Conservation (phyloP, 2,888 invertebrate genomes). For the Calliphora vomitoria region DNA sequence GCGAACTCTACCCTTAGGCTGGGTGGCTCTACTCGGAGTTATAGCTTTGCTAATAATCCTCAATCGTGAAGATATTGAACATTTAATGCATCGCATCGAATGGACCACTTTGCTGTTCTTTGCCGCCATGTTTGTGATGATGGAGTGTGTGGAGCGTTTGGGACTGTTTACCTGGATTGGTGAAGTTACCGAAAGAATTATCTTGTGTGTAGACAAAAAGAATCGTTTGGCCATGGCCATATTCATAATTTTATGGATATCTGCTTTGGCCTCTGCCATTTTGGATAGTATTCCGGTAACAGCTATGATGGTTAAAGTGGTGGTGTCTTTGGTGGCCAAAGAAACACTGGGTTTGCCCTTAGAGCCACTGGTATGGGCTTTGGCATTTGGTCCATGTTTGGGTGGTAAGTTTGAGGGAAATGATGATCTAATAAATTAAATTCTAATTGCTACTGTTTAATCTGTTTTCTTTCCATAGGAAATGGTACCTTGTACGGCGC, state of each 20-base stretch:
- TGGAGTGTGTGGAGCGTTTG: conserved; percentile 89
- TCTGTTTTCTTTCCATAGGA: conserved; percentile 85
- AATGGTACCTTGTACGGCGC: conserved; percentile 96
- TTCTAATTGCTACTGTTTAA: not conserved
- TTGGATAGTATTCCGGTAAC: conserved; percentile 96
- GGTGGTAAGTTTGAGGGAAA: conserved; percentile 86
- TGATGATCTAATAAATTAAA: not conserved
- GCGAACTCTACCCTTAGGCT: conserved; percentile 91
- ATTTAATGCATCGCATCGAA: conserved; percentile 83
- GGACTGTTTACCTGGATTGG: conserved; percentile 94
- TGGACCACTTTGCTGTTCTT: conserved; percentile 84
- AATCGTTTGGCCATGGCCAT: conserved; percentile 90
- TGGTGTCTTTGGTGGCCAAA: conserved; percentile 89
- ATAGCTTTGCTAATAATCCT: conserved; percentile 91
- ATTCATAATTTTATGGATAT: conserved; percentile 93
- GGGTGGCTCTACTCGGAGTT: conserved; percentile 94
- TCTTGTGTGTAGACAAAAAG: conserved; percentile 88
- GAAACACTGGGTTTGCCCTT: conserved; percentile 89
- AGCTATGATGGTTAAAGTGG: conserved; percentile 95
- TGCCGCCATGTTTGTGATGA: conserved; percentile 84
- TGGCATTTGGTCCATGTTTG: conserved; percentile 94
- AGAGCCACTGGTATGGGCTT: conserved; percentile 93
- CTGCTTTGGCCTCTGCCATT: conserved; percentile 93
- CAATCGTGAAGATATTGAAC: conserved; percentile 86
- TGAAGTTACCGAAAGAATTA: conserved; percentile 88